A percentile compares a stretch with the other conserved stretches of the same genome.
Evolutionary conservation across 1,140 invertebrate genomes (phyloP).

Genomic region (Leptopilina clavipes): DNA sequence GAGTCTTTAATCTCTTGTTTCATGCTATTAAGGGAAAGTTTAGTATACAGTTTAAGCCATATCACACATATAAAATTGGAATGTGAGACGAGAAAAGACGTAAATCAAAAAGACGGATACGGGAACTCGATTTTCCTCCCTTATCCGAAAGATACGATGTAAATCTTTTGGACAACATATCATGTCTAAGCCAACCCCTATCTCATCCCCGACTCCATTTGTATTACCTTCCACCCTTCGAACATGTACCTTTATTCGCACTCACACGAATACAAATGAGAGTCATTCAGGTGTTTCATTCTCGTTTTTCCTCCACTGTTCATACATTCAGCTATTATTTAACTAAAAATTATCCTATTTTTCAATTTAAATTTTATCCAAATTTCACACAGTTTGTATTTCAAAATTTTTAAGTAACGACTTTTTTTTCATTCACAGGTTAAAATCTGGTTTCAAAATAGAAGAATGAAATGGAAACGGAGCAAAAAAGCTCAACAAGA

Average conservation of each 20-base stretch:
- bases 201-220: conserved; percentile 29
- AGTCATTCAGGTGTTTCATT: conserved; percentile 2
- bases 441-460: conserved; percentile 97
- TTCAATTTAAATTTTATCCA: too few relatives aligned
- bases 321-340: neutral
- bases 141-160: conserved; percentile 28
- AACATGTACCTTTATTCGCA: conserved; percentile 27
- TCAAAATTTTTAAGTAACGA: neutral
- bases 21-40: neutral
- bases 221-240: conserved; percentile 29
- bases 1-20: neutral
- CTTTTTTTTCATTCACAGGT: conserved; percentile 78
- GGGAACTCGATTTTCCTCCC: conserved; percentile 33
- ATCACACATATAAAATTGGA: conserved; percentile 22
- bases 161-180: conserved; percentile 35
- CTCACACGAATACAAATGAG: conserved; percentile 31
- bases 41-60: neutral
- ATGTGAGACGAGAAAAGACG: conserved; percentile 22
- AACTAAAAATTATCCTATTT: neutral
- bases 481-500: conserved; percentile 95
- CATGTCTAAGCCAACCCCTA: conserved; percentile 31
- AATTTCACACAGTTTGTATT: too few relatives aligned
- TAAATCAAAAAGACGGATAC: conserved; percentile 31
- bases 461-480: conserved; percentile 96
- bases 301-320: conserved; percentile 5